A percentile compares a stretch with the other conserved stretches of the same genome.
These are phyloP conservation scores for Danionella dracula DNA, from an alignment of 2,797 vertebrate species.

Conservation along the genomic window DNA sequence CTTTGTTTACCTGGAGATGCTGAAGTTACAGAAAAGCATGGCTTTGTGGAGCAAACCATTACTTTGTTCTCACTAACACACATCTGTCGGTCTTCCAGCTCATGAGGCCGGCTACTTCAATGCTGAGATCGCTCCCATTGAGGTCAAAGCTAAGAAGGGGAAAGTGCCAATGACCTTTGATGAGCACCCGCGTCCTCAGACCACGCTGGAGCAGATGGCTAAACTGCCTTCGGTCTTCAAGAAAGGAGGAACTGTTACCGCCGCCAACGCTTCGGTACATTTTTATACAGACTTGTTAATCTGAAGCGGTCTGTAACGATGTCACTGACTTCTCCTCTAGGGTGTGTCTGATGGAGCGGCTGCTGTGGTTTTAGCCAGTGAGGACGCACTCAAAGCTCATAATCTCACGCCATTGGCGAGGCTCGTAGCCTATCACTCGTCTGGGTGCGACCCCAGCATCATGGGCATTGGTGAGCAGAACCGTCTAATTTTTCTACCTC, in stretches of 20 bases:
- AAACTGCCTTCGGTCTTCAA: constrained; percentile 88
- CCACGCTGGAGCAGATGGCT: constrained; percentile 82
- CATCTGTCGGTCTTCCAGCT: too few species aligned
- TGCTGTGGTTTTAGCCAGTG: constrained; percentile 85
- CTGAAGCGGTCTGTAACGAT: neutral
- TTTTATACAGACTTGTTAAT: too few species aligned
- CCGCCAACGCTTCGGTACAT: constrained; percentile 95
- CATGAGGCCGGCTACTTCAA: constrained; percentile 80
- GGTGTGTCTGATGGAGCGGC: constrained; percentile 89
- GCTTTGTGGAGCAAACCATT: too few species aligned
- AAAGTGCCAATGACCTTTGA: constrained; percentile 81
- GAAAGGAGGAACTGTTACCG: constrained; percentile 90
- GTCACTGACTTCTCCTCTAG: constrained; percentile 56
- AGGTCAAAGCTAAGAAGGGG: constrained; percentile 88
- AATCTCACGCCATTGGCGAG: constrained; percentile 87
- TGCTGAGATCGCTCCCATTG: constrained; percentile 85
- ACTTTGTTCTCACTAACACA: too few species aligned
- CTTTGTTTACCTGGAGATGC: too few species aligned
- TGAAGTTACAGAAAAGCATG: too few species aligned
- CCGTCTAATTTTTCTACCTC: too few species aligned
- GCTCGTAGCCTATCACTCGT: constrained; percentile 82
- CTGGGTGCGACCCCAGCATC: constrained; percentile 92
- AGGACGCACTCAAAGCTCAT: constrained; percentile 86
- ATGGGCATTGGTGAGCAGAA: constrained; percentile 92
- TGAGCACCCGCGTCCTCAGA: constrained; percentile 88